phyloP scores from a whole-genome alignment of 2,888 invertebrate species.

The Myopa tessellatipennis region DNA sequence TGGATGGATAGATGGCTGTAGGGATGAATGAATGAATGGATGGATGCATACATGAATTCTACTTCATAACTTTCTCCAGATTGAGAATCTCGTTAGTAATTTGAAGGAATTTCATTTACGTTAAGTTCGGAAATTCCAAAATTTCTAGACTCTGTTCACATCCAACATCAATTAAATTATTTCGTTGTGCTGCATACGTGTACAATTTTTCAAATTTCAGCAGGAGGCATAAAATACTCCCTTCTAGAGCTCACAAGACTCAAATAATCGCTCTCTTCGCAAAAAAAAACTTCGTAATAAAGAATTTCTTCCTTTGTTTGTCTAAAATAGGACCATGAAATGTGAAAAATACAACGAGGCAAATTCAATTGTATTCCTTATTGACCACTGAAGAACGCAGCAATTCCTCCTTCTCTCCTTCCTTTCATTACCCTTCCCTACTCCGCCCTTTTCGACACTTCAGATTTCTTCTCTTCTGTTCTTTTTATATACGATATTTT shows the following conservation, averaged over 20 bases:
- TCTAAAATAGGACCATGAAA: slow-evolving; percentile 26
- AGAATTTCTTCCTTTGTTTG: slow-evolving; percentile 23
- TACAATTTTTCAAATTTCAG: slow-evolving; percentile 18
- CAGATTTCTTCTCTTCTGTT: background rate
- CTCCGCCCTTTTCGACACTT: too few species aligned
- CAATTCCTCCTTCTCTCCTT: background rate
- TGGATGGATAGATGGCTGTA: too few species aligned
- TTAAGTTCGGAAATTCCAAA: background rate
- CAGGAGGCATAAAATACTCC: background rate
- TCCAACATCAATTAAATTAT: background rate
- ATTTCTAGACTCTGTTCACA: background rate
- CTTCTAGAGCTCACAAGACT: background rate
- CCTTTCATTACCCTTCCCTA: too few species aligned
- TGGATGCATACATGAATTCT: too few species aligned
- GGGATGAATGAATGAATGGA: too few species aligned
- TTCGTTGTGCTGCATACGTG: slow-evolving; percentile 9
- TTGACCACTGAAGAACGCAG: background rate
- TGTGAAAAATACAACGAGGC: slow-evolving; percentile 11
- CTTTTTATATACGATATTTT: background rate
- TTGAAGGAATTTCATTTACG: background rate
- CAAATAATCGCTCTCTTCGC: background rate
- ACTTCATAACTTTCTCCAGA: background rate
- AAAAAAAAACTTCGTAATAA: slow-evolving; percentile 29
- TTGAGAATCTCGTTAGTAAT: background rate
- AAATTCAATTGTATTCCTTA: slow-evolving; percentile 26